phyloP scores from a whole-genome alignment of 2,888 invertebrate genomes.

The Malacosoma neustria region DNA sequence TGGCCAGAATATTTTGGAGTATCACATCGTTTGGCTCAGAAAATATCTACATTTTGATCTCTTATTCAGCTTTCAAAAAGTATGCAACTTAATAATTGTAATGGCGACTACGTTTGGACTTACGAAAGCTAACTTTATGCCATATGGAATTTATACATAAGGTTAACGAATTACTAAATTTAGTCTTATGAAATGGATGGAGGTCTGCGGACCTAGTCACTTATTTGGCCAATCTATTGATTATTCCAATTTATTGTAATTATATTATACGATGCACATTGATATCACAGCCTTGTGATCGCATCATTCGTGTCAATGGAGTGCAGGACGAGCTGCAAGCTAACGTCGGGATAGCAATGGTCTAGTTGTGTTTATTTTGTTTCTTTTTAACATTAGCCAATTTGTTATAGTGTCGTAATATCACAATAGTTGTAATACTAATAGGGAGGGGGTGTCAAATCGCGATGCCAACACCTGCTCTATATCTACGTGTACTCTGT shows the following conservation, averaged over 20 bases:
- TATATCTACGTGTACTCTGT: conserved; percentile 53
- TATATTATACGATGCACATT: conserved; percentile 65
- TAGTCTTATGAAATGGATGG: conserved; percentile 65
- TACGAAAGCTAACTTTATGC: conserved; percentile 75
- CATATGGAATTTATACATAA: conserved; percentile 74
- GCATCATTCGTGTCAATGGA: conserved; percentile 63
- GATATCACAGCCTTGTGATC: conserved; percentile 56
- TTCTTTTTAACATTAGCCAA: conserved; percentile 69
- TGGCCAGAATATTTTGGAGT: conserved; percentile 74
- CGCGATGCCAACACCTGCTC: conserved; percentile 54
- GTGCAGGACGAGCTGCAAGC: conserved; percentile 68
- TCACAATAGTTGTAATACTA: conserved; percentile 70
- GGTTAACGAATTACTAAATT: conserved; percentile 75
- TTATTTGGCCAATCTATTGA: conserved; percentile 72
- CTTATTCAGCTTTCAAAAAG: conserved; percentile 72
- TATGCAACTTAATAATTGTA: conserved; percentile 69
- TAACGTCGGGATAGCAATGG: conserved; percentile 72
- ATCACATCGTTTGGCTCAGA: conserved; percentile 75
- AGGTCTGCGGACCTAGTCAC: conserved; percentile 72
- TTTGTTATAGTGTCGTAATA: conserved; percentile 73
- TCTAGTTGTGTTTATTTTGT: conserved; percentile 72
- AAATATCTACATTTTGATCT: conserved; percentile 72
- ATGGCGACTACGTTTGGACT: conserved; percentile 65
- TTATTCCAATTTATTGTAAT: conserved; percentile 72
- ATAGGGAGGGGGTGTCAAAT: conserved; percentile 74